phyloP scores from a whole-genome alignment of 2,113 vertebrate genomes.

The Caranx melampygus region DNA sequence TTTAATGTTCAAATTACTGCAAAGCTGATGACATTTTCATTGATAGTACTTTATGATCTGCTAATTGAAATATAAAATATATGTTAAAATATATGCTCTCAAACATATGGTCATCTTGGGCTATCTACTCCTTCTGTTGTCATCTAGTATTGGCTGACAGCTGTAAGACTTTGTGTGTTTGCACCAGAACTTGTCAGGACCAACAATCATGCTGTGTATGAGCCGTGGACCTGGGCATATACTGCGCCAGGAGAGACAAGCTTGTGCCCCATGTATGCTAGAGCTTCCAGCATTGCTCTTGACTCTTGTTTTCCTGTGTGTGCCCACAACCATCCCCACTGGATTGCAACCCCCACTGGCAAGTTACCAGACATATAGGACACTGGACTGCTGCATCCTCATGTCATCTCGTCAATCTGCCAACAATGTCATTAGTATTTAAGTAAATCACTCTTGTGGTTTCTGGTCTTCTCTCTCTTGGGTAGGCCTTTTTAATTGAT shows the following conservation, averaged over 20 bases:
- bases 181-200: too few relatives aligned
- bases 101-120: too few relatives aligned
- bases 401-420: constrained; percentile 36
- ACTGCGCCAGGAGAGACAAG: too few relatives aligned
- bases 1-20: background rate
- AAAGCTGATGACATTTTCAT: background rate
- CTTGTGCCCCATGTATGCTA: background rate
- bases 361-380: constrained; percentile 28
- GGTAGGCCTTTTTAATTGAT: constrained; percentile 38
- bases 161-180: too few relatives aligned
- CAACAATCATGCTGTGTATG: too few relatives aligned
- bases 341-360: constrained; percentile 29
- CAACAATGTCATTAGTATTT: constrained; percentile 45
- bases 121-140: too few relatives aligned
- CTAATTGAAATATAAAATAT: background rate
- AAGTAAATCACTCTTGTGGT: constrained; percentile 39
- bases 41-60: background rate
- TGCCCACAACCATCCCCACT: background rate
- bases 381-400: constrained; percentile 17
- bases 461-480: constrained; percentile 34
- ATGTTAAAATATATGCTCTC: too few relatives aligned
- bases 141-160: too few relatives aligned
- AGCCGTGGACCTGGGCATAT: too few relatives aligned
- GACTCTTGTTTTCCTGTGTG: background rate
- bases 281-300: background rate